phyloP scores from a whole-genome alignment of 2,113 vertebrate species.

The Trogon surrucura region DNA sequence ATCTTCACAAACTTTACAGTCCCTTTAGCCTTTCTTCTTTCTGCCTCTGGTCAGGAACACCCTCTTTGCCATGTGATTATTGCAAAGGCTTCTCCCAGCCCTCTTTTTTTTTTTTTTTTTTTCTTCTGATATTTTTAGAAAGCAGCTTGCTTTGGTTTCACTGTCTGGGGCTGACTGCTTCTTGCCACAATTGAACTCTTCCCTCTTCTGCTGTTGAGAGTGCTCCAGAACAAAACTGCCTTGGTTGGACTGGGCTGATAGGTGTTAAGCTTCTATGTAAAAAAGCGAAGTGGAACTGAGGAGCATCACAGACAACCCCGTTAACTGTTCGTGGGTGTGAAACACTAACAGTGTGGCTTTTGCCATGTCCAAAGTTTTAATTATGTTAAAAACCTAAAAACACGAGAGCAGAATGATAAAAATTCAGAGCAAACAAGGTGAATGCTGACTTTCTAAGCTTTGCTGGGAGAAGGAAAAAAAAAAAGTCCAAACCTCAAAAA shows the following conservation, averaged over 20 bases:
- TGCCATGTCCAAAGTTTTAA: accelerated
- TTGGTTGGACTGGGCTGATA: not conserved
- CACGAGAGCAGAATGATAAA: not conserved
- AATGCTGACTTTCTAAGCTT: not conserved
- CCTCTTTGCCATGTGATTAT: not conserved
- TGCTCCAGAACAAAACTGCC: not conserved
- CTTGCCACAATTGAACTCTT: conserved; percentile 18
- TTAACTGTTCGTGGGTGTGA: accelerated
- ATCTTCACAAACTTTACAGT: not conserved
- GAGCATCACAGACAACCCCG: not conserved
- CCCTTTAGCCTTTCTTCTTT: not conserved
- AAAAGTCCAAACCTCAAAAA: not conserved
- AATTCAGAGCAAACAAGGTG: not conserved
- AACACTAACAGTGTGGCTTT: not conserved
- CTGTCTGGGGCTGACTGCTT: conserved; percentile 6
- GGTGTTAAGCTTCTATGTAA: not conserved
- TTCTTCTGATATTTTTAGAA: conserved; percentile 43
- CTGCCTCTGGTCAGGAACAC: not conserved
- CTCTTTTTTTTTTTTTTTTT: not conserved
- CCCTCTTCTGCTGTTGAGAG: not conserved
- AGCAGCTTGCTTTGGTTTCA: conserved; percentile 41
- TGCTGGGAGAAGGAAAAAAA: not conserved
- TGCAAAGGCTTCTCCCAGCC: conserved; percentile 34
- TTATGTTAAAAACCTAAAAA: not conserved
- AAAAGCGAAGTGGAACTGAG: not conserved